These are phyloP conservation scores for Morpho achilles DNA, from an alignment of 2,888 invertebrate species.

Conservation along the genomic window DNA sequence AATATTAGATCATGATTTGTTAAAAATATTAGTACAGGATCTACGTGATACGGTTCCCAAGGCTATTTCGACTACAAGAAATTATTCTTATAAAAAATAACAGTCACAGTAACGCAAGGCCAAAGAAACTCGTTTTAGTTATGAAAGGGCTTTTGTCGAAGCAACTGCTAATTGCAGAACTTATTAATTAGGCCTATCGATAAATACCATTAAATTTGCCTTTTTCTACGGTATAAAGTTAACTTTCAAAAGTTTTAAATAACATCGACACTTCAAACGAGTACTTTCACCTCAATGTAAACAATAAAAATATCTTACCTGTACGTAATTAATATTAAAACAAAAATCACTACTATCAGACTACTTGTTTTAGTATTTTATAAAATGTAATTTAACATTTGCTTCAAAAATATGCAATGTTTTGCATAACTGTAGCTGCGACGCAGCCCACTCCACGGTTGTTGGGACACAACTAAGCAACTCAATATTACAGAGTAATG, in stretches of 20 bases:
- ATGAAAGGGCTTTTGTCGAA: constrained; percentile 2
- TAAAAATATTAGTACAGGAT: neutral
- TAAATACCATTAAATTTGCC: constrained; percentile 1
- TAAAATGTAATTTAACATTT: constrained; percentile 47
- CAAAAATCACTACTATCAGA: constrained; percentile 45
- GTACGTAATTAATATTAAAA: constrained; percentile 38
- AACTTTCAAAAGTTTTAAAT: constrained; percentile 1
- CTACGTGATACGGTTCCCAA: constrained; percentile 20
- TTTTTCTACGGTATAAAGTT: neutral
- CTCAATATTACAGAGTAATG: constrained; percentile 28
- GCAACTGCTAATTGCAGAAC: constrained; percentile 1
- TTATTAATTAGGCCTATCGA: constrained; percentile 3
- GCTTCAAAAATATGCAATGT: constrained; percentile 41
- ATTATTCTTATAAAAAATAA: constrained; percentile 26
- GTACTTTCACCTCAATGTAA: constrained; percentile 58
- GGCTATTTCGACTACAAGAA: constrained; percentile 19
- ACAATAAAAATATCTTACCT: constrained; percentile 42
- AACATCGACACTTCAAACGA: constrained; percentile 2
- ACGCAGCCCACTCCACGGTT: constrained; percentile 44
- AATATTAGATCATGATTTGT: neutral
- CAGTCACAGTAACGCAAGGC: constrained; percentile 31
- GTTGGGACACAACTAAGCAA: constrained; percentile 51
- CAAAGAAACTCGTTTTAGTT: constrained; percentile 32
- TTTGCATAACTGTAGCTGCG: constrained; percentile 35
- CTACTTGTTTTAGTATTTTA: constrained; percentile 39